These are phyloP conservation scores for Sarcophaga variegata DNA, from an alignment of 2,888 invertebrate species.

Conservation along the genomic window DNA sequence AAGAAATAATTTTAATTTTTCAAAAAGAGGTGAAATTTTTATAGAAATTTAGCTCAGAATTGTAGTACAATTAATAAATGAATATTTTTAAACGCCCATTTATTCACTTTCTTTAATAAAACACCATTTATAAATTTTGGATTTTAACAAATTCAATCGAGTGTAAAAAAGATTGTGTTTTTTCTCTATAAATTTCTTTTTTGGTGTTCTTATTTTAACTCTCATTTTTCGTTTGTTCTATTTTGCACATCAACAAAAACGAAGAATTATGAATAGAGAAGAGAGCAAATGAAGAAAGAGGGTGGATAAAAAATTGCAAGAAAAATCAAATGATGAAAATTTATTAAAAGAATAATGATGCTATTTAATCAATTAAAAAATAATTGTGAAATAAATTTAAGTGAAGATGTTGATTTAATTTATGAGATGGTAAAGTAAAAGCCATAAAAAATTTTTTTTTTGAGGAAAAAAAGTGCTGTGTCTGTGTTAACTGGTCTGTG, in stretches of 20 bases:
- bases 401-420: not conserved
- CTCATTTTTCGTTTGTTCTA: constrained; percentile 48
- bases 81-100: constrained; percentile 10
- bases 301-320: constrained; percentile 58
- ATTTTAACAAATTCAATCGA: constrained; percentile 40
- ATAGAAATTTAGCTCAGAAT: constrained; percentile 3
- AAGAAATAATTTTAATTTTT: constrained; percentile 39
- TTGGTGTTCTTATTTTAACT: constrained; percentile 46
- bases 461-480: constrained; percentile 45
- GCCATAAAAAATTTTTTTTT: constrained; percentile 33
- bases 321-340: constrained; percentile 36
- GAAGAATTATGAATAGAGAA: constrained; percentile 23
- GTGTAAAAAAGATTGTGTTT: constrained; percentile 49
- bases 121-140: not conserved
- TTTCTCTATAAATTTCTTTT: constrained; percentile 27
- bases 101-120: constrained; percentile 21
- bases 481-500: constrained; percentile 15
- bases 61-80: constrained; percentile 21
- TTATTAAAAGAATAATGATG: not conserved
- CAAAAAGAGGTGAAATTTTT: constrained; percentile 63
- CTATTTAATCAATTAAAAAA: constrained; percentile 50
- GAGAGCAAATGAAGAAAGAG: constrained; percentile 47
- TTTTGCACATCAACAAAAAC: constrained; percentile 57
- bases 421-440: constrained; percentile 33
- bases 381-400: constrained; percentile 24